Evolutionary conservation across 2,888 invertebrate genomes (phyloP), one percentile per base, ranked within the genome.

Genomic region (Cephus pygmeus): DNA sequence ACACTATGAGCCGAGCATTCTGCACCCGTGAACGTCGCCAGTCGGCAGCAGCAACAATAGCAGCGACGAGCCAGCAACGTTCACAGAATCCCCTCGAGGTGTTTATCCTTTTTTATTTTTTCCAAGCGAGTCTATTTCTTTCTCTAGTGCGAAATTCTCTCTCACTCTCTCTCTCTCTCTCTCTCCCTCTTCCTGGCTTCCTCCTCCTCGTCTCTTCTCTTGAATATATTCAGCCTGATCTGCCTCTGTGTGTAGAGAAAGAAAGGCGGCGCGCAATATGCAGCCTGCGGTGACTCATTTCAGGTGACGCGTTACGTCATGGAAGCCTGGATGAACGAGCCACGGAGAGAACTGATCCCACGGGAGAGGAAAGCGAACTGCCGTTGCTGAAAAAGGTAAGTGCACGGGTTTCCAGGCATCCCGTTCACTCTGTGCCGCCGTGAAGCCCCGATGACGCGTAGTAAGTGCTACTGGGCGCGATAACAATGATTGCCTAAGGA

Each of bases 71-170:
- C 40, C 15, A 40, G 40, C 15, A 6, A 40, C 40, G 40, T 82
- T 82, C 80, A 76, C 79, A 80, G 75, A 81, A 82, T 80, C 83
- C 83, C 79, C 78, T 76, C 73, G 80, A 76, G 81, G 79, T 76
- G 79, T 86, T 85, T 86, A 85, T 86, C 84, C 85, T 86, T 86
- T 85, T 69, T 82, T 84, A 9, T 11, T 34, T 34, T 84, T 80
- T 82, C 80, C 77, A 69, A 80, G 79, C 79, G 79, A 82, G 78
- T 77, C 76, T 79, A 36, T 77, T 71, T 75, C 40, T 80, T 69
- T 75, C 40, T 69, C 33, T 3, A 12, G 69, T 30, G 4, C 11
- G 11, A 30, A 30, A 69, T 31, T 69, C 68, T 81, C 69, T 69
- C 68, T 56, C 76, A 36, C 23, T 75, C 40, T 73, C 36, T 69